Evolutionary conservation across 1,140 invertebrate genomes (phyloP), one percentile per base, ranked within the genome.

Genomic region (Bombus pascuorum): DNA sequence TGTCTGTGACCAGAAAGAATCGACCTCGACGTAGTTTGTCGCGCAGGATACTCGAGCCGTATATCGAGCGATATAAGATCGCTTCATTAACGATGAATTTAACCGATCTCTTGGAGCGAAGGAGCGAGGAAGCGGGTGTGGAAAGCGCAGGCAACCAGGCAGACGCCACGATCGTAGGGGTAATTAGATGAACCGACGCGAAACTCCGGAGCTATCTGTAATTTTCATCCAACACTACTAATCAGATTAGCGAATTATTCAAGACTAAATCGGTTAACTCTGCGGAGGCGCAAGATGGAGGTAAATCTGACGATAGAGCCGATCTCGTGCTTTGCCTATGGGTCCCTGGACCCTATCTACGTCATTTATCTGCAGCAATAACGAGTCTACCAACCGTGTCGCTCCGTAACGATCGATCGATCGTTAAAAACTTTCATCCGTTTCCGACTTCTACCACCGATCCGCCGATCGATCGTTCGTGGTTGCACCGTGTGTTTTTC

Each of bases 201-300:
- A 86, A 89, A 90, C 88, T 89, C 81, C 65, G 57, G 62, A 89
- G 88, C 86, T 90, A 90, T 90, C 88, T 90, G 86, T 90, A 90
- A 90, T 90, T 90, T 90, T 90, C 89, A 90, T 90, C 89, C 86
- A 73, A 79, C 79, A 39, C 75, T 39, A 81, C 86, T 85, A 90
- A 90, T 89, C 89, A 77, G 89, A 90, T 90, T 90, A 90, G 88
- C 81, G 85, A 90, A 90, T 90, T 90, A 90, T 90, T 90, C 89
- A 65, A 78, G 75, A 66, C 77, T 87, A 90, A 90, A 90, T 90
- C 88, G 89, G 86, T 90, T 90, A 90, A 90, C 86, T 86, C 89
- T 39, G 79, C 76, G 62, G 65, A 80, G 70, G 62, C 59, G 81
- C 77, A 53, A 75, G 73, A 78, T 42, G 85, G 62, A 77, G 77